Evolutionary conservation across 2,888 invertebrate genomes (phyloP), one percentile per base, ranked within the genome.

Genomic region (Nymphalis polychloros): DNA sequence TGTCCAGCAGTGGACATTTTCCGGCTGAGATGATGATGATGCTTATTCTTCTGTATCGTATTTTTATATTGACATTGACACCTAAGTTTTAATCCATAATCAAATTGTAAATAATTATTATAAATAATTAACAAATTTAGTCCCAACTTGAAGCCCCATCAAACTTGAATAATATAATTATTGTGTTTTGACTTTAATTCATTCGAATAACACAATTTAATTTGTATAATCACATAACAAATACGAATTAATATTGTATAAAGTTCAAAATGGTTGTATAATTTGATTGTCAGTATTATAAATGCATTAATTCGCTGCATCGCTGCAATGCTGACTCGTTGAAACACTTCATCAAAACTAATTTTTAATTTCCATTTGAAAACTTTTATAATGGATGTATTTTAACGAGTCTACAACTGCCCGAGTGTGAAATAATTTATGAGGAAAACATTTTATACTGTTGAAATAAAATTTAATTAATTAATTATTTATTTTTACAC

Each of bases 281-380:
- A 61, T 68, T 61, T 31, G 61, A 68, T 68, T 64, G 55, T 64
- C 57, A 50, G 53, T 52, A 62, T 48, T 27, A 55, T 63, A 63
- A 52, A 52, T 17, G 19, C 55, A 63, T 63, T 55, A 68, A 64
- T 60, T 61, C 41, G 57, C 17, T 23, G 23, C 61, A 57, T 57
- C 52, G 55, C 48, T 60, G 55, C 27, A 46, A 19, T 20, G 31
- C 55, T n/a, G 57, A 57, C 41, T 55, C 53, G 64, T 64, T 68
- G 13, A 60, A 68, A 60, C 60, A 66, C 60, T 66, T 60, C 47
- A 66, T 53, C 60, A 53, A 47, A 60, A 66, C 68, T 64, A 52
- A 50, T 67, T 67, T 63, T 63, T 59, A 53, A 63, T 63, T 63
- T 48, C 47, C 31, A 59, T 62, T 67, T 57, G 55, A 53, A 63